Base-by-base conservation (phyloP, 2,113 vertebrate genomes). In the western clawed frog (Xenopus tropicalis) region DNA sequence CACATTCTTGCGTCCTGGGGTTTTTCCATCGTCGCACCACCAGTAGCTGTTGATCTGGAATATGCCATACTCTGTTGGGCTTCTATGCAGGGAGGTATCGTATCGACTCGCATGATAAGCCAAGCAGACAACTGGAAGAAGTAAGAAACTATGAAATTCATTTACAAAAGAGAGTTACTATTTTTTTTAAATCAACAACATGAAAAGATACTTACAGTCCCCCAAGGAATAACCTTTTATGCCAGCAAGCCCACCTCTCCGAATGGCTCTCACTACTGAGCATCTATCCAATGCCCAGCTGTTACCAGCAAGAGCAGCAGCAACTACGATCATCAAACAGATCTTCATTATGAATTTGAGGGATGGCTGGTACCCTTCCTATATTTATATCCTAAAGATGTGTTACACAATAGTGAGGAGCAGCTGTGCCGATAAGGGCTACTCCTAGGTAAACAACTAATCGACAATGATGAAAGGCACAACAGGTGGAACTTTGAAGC, bases 21-120 rank as follows among this genome's bases (percentile, higher is more conserved):
- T 71, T 3, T 46, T 1, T 2, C 67, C 56, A 42, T 84, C 77
- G 1, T 78, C 42, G 54, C 82, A 84, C 82, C 82, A 84, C 66
- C 70, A 83, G 43, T 77, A 71, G 66, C 77, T 83, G 78, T 81
- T 83, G n/a, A 84, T 78, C 78, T 84, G 82, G 74, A 83, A 84
- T 65, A 83, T 80, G 16, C 82, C 82, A 4, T 84, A 84, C 43
- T 84, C 81, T 0, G 68, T 78, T 16, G 79, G 78, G 17, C 61
- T 67, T 14, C 78, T 75, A 11, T 61, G 4, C 29, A 70, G 21
- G 13, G 54, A 43, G 2, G 29, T 37, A 17, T 70, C 68, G 43
- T 59, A 70, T n/a, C 37, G 14, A 44, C 68, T 70, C 0, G 56
- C 37, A 17, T 19, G n/a, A 46, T 70, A 20, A 12, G 20, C 54